Conservation (phyloP, 2,113 vertebrate species). For the Rana temporaria region DNA sequence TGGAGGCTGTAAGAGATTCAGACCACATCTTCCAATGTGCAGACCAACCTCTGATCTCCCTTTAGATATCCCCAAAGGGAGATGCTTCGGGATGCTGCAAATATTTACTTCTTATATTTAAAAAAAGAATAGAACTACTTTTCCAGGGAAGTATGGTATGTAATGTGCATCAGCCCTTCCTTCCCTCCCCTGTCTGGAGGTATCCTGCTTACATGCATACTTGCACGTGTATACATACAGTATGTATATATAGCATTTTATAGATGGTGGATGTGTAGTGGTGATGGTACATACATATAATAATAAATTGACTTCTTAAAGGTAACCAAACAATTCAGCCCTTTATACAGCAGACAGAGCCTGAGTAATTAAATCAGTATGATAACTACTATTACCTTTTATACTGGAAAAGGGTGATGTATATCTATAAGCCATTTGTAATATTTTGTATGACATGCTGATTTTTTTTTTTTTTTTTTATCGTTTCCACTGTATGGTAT, state of each 20-base stretch:
- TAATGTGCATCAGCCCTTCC: constrained; percentile 42
- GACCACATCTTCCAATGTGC: constrained; percentile 31
- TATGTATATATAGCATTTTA: constrained; percentile 21
- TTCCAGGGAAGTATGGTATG: constrained; percentile 70
- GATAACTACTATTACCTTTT: too few relatives aligned
- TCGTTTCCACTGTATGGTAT: too few relatives aligned
- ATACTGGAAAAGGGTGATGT: too few relatives aligned
- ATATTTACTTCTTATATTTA: constrained; percentile 81
- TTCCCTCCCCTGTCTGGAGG: constrained; percentile 27
- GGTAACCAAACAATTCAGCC: not conserved
- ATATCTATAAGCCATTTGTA: too few relatives aligned
- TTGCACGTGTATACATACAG: constrained; percentile 3
- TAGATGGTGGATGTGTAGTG: not conserved
- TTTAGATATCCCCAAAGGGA: constrained; percentile 67
- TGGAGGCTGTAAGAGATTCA: constrained; percentile 9
- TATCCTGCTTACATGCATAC: constrained; percentile 52
- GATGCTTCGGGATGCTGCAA: constrained; percentile 73
- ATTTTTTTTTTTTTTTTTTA: too few relatives aligned
- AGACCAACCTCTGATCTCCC: constrained; percentile 13
- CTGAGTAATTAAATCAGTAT: too few relatives aligned
- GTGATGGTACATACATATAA: not conserved
- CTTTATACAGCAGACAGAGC: not conserved
- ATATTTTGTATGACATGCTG: too few relatives aligned
- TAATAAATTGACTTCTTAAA: not conserved
- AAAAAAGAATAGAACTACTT: constrained; percentile 72